These are phyloP conservation scores for Fukomys damarensis DNA, from an alignment of 2,113 vertebrate genomes.

Conservation along the genomic window DNA sequence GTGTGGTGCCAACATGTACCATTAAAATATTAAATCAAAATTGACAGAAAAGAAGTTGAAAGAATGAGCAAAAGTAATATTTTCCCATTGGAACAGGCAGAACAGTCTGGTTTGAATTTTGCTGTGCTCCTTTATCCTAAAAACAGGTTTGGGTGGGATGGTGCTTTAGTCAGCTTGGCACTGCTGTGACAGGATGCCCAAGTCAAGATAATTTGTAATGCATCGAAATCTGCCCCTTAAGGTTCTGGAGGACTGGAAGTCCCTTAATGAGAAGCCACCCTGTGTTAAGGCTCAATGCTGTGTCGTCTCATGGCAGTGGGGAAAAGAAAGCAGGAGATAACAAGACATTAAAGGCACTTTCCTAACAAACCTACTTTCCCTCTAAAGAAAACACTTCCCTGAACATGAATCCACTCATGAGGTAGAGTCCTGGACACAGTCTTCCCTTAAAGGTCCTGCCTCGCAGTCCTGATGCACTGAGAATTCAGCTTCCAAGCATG, in stretches of 20 bases:
- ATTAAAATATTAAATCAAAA: not conserved
- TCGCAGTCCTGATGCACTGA: not conserved
- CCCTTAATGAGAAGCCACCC: not conserved
- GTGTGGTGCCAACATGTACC: not conserved
- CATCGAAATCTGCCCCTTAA: not conserved
- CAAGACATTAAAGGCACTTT: too few relatives aligned
- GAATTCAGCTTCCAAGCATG: not conserved
- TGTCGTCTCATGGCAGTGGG: not conserved
- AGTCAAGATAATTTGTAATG: not conserved
- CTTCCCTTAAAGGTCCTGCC: not conserved
- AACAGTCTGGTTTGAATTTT: not conserved
- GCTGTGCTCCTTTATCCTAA: not conserved
- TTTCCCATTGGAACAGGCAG: not conserved
- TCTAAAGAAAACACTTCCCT: not conserved
- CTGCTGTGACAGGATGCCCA: not conserved
- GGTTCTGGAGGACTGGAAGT: not conserved
- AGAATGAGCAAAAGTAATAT: not conserved
- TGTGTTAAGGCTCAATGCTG: too few relatives aligned
- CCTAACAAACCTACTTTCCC: too few relatives aligned
- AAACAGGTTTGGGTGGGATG: not conserved
- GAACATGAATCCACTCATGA: not conserved
- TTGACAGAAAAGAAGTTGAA: not conserved
- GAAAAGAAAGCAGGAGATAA: not conserved
- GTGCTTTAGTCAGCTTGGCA: not conserved
- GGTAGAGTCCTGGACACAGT: not conserved